phyloP scores from a whole-genome alignment of 2,113 vertebrate genomes.

The Esox niger region DNA sequence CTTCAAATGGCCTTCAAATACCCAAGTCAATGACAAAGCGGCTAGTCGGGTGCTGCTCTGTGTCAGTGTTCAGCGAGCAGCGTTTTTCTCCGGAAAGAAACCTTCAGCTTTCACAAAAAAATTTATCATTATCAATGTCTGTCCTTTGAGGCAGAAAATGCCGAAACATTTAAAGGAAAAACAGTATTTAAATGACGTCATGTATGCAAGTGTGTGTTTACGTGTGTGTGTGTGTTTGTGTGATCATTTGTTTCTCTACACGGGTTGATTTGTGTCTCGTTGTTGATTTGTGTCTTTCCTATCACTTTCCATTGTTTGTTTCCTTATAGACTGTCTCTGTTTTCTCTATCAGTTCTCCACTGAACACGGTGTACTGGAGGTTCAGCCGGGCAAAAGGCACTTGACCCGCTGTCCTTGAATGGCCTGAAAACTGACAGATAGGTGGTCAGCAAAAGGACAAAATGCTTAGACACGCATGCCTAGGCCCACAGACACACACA shows the following conservation, averaged over 20 bases:
- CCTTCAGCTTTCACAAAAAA: too few relatives aligned
- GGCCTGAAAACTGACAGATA: background rate
- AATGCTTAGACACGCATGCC: background rate
- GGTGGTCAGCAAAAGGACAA: background rate
- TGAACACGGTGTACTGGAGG: background rate
- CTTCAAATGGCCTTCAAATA: too few relatives aligned
- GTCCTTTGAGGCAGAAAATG: too few relatives aligned
- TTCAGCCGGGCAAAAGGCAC: background rate
- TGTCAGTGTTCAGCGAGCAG: too few relatives aligned
- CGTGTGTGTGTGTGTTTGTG: background rate
- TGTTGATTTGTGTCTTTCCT: conserved; percentile 10
- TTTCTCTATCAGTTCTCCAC: background rate
- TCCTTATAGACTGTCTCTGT: conserved; percentile 17
- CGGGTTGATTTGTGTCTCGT: background rate
- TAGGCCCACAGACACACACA: background rate
- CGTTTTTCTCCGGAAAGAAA: too few relatives aligned
- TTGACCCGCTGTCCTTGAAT: background rate
- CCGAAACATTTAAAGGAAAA: too few relatives aligned
- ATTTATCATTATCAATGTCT: too few relatives aligned
- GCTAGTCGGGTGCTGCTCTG: too few relatives aligned
- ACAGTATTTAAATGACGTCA: too few relatives aligned
- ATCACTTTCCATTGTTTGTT: conserved; percentile 25
- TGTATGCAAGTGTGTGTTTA: background rate
- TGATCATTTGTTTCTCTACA: background rate
- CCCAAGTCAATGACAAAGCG: too few relatives aligned